Conservation (phyloP, 2,113 vertebrate genomes). For the Mandrillus leucophaeus region DNA sequence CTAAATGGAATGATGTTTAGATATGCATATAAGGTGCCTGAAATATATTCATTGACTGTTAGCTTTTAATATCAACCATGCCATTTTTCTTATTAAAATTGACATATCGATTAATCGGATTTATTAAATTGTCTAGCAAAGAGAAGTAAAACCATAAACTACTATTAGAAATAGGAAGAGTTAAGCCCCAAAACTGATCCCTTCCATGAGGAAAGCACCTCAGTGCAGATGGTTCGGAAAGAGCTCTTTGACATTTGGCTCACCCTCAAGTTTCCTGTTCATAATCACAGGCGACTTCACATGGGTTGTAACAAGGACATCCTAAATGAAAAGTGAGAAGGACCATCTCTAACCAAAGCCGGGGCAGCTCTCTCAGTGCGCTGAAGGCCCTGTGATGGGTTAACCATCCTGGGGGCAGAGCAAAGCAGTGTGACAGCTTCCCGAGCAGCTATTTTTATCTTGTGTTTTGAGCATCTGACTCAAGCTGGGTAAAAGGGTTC, state of each 20-base stretch:
- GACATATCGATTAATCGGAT: neutral
- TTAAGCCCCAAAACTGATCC: neutral
- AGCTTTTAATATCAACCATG: neutral
- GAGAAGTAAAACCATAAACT: neutral
- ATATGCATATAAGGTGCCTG: neutral
- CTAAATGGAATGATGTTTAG: neutral
- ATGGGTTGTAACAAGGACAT: neutral
- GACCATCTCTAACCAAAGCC: neutral
- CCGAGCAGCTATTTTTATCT: conserved; percentile 52
- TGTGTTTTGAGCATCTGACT: conserved; percentile 62
- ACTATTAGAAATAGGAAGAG: neutral
- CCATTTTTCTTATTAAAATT: neutral
- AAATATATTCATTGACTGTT: neutral
- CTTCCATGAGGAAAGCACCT: neutral
- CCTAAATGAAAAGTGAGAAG: neutral
- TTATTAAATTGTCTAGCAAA: neutral
- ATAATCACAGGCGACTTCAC: neutral
- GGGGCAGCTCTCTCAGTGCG: fast-evolving
- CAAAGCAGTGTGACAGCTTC: neutral
- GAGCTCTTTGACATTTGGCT: conserved; percentile 9
- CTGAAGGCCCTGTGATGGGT: neutral
- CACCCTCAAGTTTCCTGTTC: neutral
- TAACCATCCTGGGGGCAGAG: neutral
- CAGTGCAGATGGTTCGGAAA: conserved; percentile 30
- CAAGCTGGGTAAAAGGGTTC: conserved; percentile 63